Evolutionary conservation across 35 echinoderm and acorn worm genomes (phyloP).

Genomic region (Apostichopus parvimensis): DNA sequence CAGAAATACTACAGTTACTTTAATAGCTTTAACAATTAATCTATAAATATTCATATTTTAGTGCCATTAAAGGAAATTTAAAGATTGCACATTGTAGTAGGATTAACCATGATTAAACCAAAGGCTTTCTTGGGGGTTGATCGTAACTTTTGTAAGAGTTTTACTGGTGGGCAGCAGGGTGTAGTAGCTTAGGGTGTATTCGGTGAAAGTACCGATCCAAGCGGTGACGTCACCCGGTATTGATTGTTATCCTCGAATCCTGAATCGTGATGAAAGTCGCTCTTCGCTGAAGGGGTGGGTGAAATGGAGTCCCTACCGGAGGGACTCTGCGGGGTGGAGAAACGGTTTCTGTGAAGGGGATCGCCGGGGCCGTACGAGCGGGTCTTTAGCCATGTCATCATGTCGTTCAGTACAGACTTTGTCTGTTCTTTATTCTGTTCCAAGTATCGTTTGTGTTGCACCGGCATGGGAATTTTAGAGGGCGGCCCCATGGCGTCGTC

Average conservation of each 20-base stretch:
- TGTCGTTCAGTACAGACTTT: constrained; percentile 28
- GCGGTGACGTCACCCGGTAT: constrained; percentile 30
- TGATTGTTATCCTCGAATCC: constrained; percentile 82
- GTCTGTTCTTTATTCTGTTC: constrained; percentile 46
- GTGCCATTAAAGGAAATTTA: neutral
- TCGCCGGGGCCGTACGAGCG: constrained; percentile 26
- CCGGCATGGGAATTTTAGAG: constrained; percentile 74
- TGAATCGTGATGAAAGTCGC: constrained; percentile 75
- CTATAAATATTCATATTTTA: constrained; percentile 2
- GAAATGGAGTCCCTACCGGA: constrained; percentile 71
- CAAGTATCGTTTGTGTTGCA: constrained; percentile 68
- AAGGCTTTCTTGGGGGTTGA: neutral
- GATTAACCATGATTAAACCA: neutral
- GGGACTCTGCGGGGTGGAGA: neutral
- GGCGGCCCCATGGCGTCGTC: constrained; percentile 54
- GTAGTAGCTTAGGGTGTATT: constrained; percentile 17
- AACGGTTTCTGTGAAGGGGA: neutral
- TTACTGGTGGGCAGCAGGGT: neutral
- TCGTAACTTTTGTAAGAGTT: neutral
- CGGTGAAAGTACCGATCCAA: constrained; percentile 3
- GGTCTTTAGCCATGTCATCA: constrained; percentile 43
- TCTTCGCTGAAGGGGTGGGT: constrained; percentile 71
- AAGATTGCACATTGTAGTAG: neutral
- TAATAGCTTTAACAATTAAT: neutral
- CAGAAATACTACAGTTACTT: neutral